phyloP scores from a whole-genome alignment of 2,888 invertebrate species.

The Cactoblastis cactorum region DNA sequence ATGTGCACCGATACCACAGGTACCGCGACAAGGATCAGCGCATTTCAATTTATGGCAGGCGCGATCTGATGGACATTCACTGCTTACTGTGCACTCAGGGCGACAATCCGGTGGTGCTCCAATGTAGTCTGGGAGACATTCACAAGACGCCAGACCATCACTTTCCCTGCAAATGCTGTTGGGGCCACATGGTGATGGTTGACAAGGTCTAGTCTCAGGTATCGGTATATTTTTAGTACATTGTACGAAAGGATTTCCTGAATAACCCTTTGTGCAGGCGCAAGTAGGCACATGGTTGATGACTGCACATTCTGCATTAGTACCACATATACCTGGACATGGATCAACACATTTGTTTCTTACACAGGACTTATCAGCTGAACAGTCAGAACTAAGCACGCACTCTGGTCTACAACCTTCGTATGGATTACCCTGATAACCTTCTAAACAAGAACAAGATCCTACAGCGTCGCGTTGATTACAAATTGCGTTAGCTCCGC shows the following conservation, averaged over 20 bases:
- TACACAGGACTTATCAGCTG: slow-evolving; percentile 89
- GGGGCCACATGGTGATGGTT: slow-evolving; percentile 87
- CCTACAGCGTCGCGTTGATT: slow-evolving; percentile 88
- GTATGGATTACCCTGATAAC: slow-evolving; percentile 91
- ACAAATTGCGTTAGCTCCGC: slow-evolving; percentile 91
- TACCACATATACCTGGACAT: slow-evolving; percentile 91
- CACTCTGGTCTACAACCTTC: slow-evolving; percentile 93
- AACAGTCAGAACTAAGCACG: slow-evolving; percentile 90
- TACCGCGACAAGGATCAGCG: slow-evolving; percentile 86
- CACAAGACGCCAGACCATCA: slow-evolving; percentile 86
- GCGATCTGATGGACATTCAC: slow-evolving; percentile 86
- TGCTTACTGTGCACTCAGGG: slow-evolving; percentile 88
- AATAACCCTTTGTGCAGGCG: slow-evolving; percentile 84
- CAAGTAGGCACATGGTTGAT: slow-evolving; percentile 93
- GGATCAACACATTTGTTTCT: slow-evolving; percentile 92
- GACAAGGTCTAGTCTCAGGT: slow-evolving; percentile 81
- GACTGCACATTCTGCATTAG: slow-evolving; percentile 89
- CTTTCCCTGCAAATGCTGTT: slow-evolving; percentile 87
- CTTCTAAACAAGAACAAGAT: slow-evolving; percentile 88
- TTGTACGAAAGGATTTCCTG: slow-evolving; percentile 84
- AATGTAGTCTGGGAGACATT: slow-evolving; percentile 83
- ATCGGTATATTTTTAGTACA: slow-evolving; percentile 50
- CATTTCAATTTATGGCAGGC: slow-evolving; percentile 90
- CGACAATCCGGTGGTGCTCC: slow-evolving; percentile 86
- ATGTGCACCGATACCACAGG: slow-evolving; percentile 84